These are phyloP conservation scores for Engraulis encrasicolus DNA, from an alignment of 2,113 vertebrate species.

Conservation along the genomic window DNA sequence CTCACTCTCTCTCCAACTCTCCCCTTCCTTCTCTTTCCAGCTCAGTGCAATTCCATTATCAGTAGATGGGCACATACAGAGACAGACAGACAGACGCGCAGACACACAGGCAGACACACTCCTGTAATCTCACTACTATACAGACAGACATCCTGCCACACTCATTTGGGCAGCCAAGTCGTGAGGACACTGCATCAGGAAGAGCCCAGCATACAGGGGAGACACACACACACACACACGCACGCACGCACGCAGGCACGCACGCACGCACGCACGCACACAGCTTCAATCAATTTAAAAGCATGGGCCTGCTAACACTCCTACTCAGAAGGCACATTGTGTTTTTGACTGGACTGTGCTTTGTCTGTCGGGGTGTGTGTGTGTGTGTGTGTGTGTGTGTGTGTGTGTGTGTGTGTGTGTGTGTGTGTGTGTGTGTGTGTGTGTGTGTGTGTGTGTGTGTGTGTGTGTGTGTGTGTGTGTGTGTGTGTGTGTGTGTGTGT, in stretches of 20 bases:
- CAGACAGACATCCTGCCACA: neutral
- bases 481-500: neutral
- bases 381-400: neutral
- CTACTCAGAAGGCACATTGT: neutral
- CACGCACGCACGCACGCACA: neutral
- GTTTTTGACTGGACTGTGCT: neutral
- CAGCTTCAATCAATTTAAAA: neutral
- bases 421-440: conserved; percentile 21
- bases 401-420: neutral
- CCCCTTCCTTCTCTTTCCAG: neutral
- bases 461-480: conserved; percentile 11
- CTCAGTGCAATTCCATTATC: conserved; percentile 7
- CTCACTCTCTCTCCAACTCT: neutral
- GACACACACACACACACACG: neutral
- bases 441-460: conserved; percentile 8
- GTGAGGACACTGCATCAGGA: neutral
- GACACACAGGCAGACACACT: neutral
- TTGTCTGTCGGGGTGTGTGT: too few species aligned
- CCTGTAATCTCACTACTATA: neutral
- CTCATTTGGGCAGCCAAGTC: neutral
- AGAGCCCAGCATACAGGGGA: neutral
- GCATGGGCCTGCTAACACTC: neutral
- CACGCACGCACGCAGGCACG: neutral
- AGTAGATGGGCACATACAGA: neutral
- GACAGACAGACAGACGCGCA: neutral